Percentiles rank a stretch among this genome's conserved stretches.
These are phyloP conservation scores for Myotis daubentonii DNA, from an alignment of 2,797 vertebrate genomes.

Conservation along the genomic window DNA sequence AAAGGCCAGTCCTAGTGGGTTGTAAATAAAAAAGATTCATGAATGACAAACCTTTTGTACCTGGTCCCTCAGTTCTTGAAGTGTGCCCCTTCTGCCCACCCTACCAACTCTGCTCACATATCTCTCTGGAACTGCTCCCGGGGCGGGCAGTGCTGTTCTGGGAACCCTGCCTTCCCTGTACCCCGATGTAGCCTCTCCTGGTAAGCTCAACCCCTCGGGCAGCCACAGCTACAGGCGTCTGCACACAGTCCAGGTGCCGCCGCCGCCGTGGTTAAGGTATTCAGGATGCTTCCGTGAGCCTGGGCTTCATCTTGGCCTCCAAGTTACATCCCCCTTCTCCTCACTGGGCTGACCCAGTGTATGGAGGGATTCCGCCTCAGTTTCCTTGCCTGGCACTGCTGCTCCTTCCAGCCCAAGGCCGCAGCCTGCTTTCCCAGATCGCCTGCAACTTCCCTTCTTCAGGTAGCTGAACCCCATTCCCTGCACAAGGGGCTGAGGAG, in stretches of 20 bases:
- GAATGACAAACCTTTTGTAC: slow-evolving; percentile 21
- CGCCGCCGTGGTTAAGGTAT: neutral
- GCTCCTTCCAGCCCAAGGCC: neutral
- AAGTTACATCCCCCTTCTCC: neutral
- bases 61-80: neutral
- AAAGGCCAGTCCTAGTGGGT: neutral
- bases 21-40: slow-evolving; percentile 6
- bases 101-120: neutral
- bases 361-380: neutral
- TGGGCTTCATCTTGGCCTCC: neutral
- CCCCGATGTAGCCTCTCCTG: too few species aligned
- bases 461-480: neutral
- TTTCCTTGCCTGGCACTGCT: neutral
- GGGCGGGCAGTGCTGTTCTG: neutral
- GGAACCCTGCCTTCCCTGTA: neutral
- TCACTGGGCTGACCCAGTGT: neutral
- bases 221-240: neutral
- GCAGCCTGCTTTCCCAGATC: neutral
- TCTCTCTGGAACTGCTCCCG: neutral
- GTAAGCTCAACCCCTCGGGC: neutral
- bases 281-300: neutral
- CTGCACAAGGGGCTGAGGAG: neutral
- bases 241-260: too few species aligned
- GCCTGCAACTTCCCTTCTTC: neutral
- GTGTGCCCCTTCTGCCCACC: neutral